Evolutionary conservation across 2,888 invertebrate species (phyloP).

Genomic region (Tetragonisca angustula): DNA sequence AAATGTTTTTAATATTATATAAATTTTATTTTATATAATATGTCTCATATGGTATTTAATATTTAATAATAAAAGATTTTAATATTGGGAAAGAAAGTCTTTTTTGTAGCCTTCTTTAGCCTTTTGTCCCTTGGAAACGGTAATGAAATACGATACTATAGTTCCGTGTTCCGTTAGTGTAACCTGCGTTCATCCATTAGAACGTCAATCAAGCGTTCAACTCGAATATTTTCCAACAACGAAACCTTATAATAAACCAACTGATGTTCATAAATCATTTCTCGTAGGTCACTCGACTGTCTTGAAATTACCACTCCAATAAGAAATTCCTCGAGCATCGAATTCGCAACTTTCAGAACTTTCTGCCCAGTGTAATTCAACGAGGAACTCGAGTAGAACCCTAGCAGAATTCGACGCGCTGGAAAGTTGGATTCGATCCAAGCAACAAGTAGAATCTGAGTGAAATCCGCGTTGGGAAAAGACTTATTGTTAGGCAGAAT

Average conservation of each 20-base stretch:
- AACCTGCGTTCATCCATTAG: too few species aligned
- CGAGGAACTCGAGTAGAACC: not conserved
- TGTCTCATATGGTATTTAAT: too few species aligned
- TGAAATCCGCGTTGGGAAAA: conserved; percentile 13
- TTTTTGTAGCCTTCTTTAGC: too few species aligned
- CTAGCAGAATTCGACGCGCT: conserved; percentile 11
- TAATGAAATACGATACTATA: too few species aligned
- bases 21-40: too few species aligned
- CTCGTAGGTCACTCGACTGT: not conserved
- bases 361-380: not conserved
- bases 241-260: too few species aligned
- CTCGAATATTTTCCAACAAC: not conserved
- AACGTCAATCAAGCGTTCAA: not conserved
- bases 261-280: not conserved
- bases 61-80: too few species aligned
- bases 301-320: not conserved
- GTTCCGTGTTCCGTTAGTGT: too few species aligned
- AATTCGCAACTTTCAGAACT: not conserved
- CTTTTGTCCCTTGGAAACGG: too few species aligned
- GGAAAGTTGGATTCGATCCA: conserved; percentile 20
- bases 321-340: not conserved
- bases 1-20: too few species aligned
- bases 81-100: too few species aligned
- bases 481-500: not conserved
- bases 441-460: conserved; percentile 23